phyloP scores from a whole-genome alignment of 2,888 invertebrate species.

The Unio pictorum region DNA sequence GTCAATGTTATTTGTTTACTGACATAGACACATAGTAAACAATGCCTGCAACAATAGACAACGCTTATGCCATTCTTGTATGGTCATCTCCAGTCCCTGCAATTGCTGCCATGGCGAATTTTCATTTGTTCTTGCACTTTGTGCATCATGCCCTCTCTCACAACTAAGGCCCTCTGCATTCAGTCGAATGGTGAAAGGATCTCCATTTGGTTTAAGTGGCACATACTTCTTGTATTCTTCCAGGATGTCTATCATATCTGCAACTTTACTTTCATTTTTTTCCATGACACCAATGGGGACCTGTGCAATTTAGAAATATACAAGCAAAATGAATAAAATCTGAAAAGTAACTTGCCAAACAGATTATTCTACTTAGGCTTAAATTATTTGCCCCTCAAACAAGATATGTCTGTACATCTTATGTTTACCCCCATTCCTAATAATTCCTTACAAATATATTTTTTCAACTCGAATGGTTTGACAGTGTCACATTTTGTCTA shows the following conservation, averaged over 20 bases:
- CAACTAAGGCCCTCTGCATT: conserved; percentile 30
- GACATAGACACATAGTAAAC: too few species aligned
- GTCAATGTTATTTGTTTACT: too few species aligned
- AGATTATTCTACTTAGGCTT: too few species aligned
- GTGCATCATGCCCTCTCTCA: conserved; percentile 31
- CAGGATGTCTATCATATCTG: conserved; percentile 31
- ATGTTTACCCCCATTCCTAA: too few species aligned
- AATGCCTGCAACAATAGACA: conserved; percentile 24
- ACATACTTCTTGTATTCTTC: conserved; percentile 9
- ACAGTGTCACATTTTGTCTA: too few species aligned
- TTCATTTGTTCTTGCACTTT: conserved; percentile 23
- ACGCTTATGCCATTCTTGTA: conserved; percentile 30
- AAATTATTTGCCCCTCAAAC: too few species aligned
- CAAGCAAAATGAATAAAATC: too few species aligned
- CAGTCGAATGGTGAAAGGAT: conserved; percentile 14
- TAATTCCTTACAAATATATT: too few species aligned
- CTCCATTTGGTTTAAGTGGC: conserved; percentile 15
- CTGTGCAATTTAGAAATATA: not conserved
- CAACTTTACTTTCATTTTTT: conserved; percentile 29
- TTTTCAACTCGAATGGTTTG: too few species aligned
- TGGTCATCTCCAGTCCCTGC: conserved; percentile 14
- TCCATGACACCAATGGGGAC: conserved; percentile 30
- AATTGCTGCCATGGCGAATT: conserved; percentile 16
- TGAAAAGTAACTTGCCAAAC: too few species aligned
- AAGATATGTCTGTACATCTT: too few species aligned